Conservation (phyloP, 2,888 invertebrate genomes). For the Chromoteleia sp. region DNA sequence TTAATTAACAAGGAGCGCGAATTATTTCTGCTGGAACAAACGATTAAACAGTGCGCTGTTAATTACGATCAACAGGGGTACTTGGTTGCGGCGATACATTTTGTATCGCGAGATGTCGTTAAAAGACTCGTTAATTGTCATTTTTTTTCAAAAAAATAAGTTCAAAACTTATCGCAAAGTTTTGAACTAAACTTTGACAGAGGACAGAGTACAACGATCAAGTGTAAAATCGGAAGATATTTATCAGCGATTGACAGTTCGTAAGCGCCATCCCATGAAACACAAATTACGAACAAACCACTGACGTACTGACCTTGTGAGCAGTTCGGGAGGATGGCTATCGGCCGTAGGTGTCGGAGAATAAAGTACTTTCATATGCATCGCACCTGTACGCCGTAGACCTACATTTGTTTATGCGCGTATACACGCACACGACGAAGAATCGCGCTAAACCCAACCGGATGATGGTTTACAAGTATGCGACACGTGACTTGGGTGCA, state of each 20-base stretch:
- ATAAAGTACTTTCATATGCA: constrained; percentile 53
- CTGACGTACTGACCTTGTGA: constrained; percentile 43
- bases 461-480: constrained; percentile 39
- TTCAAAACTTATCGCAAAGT: too few relatives aligned
- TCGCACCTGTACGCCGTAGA: constrained; percentile 36
- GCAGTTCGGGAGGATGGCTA: constrained; percentile 48
- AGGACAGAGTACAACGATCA: too few relatives aligned
- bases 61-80: too few relatives aligned
- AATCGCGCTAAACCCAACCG: constrained; percentile 19
- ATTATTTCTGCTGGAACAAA: too few relatives aligned
- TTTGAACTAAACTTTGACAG: too few relatives aligned
- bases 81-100: too few relatives aligned
- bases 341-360: constrained; percentile 42
- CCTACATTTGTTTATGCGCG: constrained; percentile 31
- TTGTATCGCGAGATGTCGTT: too few relatives aligned
- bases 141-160: too few relatives aligned
- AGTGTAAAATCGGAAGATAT: too few relatives aligned
- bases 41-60: too few relatives aligned
- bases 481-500: constrained; percentile 54
- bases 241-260: background rate
- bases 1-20: too few relatives aligned
- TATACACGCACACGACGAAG: background rate
- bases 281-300: constrained; percentile 28
- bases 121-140: too few relatives aligned
- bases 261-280: constrained; percentile 20